Evolutionary conservation across 1,140 invertebrate genomes (phyloP).

Genomic region (Plutomurus gul): DNA sequence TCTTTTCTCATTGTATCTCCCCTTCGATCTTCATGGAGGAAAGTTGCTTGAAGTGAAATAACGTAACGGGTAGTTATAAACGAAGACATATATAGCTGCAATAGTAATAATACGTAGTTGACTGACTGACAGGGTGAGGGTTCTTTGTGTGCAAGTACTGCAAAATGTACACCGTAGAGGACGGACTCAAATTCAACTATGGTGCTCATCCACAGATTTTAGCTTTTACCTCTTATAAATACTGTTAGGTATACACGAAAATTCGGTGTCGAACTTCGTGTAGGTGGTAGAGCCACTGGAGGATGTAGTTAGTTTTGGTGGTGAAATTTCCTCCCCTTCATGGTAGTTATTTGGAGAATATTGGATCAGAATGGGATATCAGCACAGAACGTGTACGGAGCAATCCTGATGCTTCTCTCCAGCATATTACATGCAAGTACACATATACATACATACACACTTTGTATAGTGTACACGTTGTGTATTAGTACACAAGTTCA

Average conservation of each 20-base stretch:
- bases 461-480: no score
- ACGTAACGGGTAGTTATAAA: not conserved
- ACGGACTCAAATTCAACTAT: not conserved
- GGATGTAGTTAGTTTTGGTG: not conserved
- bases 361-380: slow-evolving; percentile 27
- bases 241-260: not conserved
- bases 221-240: not conserved
- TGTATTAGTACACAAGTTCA: no score
- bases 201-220: no score
- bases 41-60: not conserved
- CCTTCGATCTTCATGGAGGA: slow-evolving; percentile 4
- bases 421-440: no score
- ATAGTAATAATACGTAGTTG: not conserved
- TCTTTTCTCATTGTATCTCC: slow-evolving; percentile 17
- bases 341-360: slow-evolving; percentile 18
- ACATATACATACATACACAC: no score
- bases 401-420: no score
- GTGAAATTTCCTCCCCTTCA: slow-evolving; percentile 17
- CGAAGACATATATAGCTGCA: not conserved
- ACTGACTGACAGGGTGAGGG: no score
- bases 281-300: no score
- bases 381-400: not conserved
- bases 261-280: slow-evolving; percentile 9
- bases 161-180: not conserved
- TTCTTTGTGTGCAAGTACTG: no score